Percentiles rank a stretch among this genome's conserved stretches.
phyloP scores from a whole-genome alignment of 2,797 vertebrate genomes.

The Dromococcyx pavoninus region DNA sequence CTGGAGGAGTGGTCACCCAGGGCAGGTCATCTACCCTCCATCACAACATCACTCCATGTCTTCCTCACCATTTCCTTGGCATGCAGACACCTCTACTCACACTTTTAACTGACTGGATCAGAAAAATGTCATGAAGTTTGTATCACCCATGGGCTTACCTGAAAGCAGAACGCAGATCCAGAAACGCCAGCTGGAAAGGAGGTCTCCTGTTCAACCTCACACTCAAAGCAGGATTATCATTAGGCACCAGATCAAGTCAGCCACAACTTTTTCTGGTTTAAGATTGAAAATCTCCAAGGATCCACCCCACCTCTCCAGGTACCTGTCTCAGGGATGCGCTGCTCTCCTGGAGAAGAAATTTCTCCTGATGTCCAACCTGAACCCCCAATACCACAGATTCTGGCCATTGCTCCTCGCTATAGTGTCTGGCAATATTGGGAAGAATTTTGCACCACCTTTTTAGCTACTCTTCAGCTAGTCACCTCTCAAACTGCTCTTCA shows the following conservation, averaged over 20 bases:
- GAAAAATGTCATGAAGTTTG: neutral
- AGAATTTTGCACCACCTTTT: neutral
- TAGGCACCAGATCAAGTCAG: neutral
- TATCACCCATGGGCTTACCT: neutral
- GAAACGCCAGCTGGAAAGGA: neutral
- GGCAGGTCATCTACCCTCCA: neutral
- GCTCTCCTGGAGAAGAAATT: neutral
- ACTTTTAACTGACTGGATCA: neutral
- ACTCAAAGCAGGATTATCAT: neutral
- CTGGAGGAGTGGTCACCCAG: neutral
- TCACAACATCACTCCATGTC: neutral
- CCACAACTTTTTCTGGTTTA: neutral
- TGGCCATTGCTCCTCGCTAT: neutral
- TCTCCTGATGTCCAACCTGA: neutral
- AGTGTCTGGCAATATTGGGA: neutral
- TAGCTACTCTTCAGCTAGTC: neutral
- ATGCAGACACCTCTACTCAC: neutral
- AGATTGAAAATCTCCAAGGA: neutral
- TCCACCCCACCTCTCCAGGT: neutral
- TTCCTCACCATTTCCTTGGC: neutral
- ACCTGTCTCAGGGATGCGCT: neutral
- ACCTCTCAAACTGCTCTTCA: neutral
- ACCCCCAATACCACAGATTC: neutral
- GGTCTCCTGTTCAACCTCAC: neutral
- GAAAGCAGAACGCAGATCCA: neutral